Percentiles rank a stretch among this genome's conserved stretches.
phyloP scores from a whole-genome alignment of 2,113 vertebrate species.

The Tichodroma muraria region DNA sequence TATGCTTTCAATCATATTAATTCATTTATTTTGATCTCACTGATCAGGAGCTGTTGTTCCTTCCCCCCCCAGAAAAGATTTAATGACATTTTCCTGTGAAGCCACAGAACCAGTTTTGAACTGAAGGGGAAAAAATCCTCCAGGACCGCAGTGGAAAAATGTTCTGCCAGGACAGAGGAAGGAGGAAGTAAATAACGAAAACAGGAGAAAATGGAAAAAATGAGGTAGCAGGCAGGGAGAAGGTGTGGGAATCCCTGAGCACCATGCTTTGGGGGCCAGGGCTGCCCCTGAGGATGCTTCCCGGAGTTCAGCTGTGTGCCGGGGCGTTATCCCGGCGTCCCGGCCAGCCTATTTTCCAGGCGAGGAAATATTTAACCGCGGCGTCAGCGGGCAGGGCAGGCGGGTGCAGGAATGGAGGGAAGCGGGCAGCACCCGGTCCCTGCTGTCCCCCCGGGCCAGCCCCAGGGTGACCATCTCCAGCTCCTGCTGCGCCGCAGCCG shows the following conservation, averaged over 20 bases:
- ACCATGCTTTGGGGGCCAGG: background rate
- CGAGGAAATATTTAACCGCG: constrained; percentile 44
- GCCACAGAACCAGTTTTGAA: background rate
- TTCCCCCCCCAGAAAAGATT: background rate
- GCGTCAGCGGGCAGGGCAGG: constrained; percentile 4
- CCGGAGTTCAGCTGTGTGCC: background rate
- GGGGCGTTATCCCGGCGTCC: background rate
- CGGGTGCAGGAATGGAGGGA: background rate
- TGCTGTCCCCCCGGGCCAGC: background rate
- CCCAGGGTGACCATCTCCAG: constrained; percentile 31
- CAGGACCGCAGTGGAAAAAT: accelerated
- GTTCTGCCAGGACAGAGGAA: background rate
- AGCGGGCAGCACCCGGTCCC: background rate
- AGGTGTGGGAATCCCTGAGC: accelerated
- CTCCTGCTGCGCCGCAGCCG: constrained; percentile 73
- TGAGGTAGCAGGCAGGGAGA: background rate
- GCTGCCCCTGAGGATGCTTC: background rate
- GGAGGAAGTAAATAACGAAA: background rate
- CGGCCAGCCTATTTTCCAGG: background rate
- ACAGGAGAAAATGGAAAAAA: background rate
- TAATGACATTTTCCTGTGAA: background rate
- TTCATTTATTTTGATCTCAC: background rate
- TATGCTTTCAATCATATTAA: background rate
- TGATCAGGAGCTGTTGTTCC: background rate
- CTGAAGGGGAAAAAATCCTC: background rate